Base-by-base conservation (phyloP, 2,113 vertebrate genomes). In the Chaenocephalus aceratus region DNA sequence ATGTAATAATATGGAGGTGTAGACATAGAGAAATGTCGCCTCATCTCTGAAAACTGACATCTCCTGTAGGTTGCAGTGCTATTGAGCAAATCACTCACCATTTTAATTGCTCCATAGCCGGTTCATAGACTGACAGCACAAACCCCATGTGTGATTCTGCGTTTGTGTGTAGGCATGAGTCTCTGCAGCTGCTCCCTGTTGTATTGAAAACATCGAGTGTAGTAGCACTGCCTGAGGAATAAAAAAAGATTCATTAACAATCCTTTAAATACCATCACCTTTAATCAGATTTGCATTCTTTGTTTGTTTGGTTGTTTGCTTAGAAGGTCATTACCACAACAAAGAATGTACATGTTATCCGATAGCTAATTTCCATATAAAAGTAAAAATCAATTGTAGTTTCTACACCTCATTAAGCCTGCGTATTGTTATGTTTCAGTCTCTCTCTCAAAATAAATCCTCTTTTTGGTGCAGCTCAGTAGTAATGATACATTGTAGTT, bases 331-430 rank as follows among this genome's bases (percentile, higher is more conserved):
- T 89, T 89, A 84, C 16, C 86, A 91, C 82, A 90, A 88, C 89
- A 93, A 91, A 91, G 86, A 89, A 76, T 53, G 68, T 56, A 71
- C 56, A 78, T 83, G 89, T 67, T 58, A 51, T 72, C 49, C 70
- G 68, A 87, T 77, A 36, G 61, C 86, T 92, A 53, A 94, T 95
- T 94, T 93, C 61, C 93, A 93, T 83, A 92, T 94, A 74, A 93
- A 93, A 94, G 92, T 86, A 71, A 64, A 83, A 87, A 84, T 86
- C 56, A 71, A 66, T 48, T 79, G 48, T 57, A 75, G 63, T 59
- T 79, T 57, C 57, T 77, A 46, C 53, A 67, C 84, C 83, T 91
- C 90, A 94, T 94, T 93, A 93, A 86, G 73, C 58, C 83, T 79
- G 88, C 86, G 44, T 75, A 86, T 72, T 80, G 62, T 64, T 34